These are phyloP conservation scores for Notocelia uddmanniana DNA, from an alignment of 2,888 invertebrate genomes.

Conservation along the genomic window DNA sequence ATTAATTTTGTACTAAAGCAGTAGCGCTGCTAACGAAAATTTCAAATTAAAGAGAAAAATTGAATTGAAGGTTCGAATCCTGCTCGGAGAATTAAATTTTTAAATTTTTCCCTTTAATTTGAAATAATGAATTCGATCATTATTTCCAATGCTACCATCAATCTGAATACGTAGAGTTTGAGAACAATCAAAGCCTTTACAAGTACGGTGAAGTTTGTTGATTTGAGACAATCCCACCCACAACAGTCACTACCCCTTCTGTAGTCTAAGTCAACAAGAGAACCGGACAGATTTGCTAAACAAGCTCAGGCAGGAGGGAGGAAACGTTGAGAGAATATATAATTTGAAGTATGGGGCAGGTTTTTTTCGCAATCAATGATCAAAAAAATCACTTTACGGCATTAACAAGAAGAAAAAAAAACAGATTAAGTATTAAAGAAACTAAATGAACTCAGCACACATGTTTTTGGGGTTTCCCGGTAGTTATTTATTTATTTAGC, in stretches of 20 bases:
- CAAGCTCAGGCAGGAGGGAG: constrained; percentile 28
- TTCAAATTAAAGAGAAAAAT: too few species aligned
- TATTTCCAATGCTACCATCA: constrained; percentile 13
- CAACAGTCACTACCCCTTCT: constrained; percentile 33
- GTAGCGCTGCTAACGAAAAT: too few species aligned
- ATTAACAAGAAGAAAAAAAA: too few species aligned
- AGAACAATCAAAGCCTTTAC: constrained; percentile 39
- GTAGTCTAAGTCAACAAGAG: constrained; percentile 40
- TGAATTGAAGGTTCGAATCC: too few species aligned
- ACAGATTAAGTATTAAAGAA: too few species aligned
- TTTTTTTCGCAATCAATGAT: constrained; percentile 1
- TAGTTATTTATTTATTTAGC: too few species aligned
- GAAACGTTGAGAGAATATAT: constrained; percentile 45
- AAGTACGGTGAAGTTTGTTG: constrained; percentile 37
- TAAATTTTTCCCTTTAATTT: too few species aligned
- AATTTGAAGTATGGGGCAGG: constrained; percentile 24
- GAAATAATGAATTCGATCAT: neutral
- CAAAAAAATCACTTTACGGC: neutral
- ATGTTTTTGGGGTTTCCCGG: too few species aligned
- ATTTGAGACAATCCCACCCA: constrained; percentile 40
- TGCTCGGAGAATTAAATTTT: too few species aligned
- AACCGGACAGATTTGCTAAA: constrained; percentile 32
- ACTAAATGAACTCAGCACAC: too few species aligned
- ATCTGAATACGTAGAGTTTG: constrained; percentile 32
- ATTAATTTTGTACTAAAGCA: too few species aligned